Evolutionary conservation across 92 coral and sea anemone genomes (phyloP), one percentile per base, ranked within the genome.

Genomic region (Porites evermanni): DNA sequence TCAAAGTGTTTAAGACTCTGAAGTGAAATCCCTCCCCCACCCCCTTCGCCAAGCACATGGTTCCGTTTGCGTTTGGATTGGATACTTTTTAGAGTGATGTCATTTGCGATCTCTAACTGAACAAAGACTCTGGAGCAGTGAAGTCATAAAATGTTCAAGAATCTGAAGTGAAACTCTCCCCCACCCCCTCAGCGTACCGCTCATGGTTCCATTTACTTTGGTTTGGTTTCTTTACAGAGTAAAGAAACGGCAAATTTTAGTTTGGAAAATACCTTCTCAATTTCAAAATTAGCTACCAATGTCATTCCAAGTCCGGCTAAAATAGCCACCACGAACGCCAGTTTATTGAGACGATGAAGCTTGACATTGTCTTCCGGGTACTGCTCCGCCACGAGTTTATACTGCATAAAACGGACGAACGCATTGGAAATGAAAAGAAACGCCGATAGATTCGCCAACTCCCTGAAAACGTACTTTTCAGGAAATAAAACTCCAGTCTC

Each of bases 401-500:
- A 94, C 71, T 94, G 97, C 97, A 94, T 91, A 24, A 84, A 94
- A 6, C 97, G 89, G n/a, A 94, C 97, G 20, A 87, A 94, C 18
- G 93, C 88, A 32, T 91, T 94, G 21, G 93, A 82, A 53, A 94
- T 92, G 67, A 94, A 94, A 5, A 94, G 86, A 70, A 94, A 94
- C n/a, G 93, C 93, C 0, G 97, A 84, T 29, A 94, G 83, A 51
- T 94, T 94, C 66, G 88, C 79, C 18, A 94, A 72, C 78, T 94
- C 97, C 20, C 97, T 84, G 86, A 94, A 94, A 4, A 91, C 91
- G 72, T 92, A 94, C 70, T 94, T 94, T 66, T 94, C 97, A 9
- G 97, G 97, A 29, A 79, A 89, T 20, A 92, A 70, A n/a, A 92
- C 95, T 32, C 97, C 97, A 2, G 97, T 94, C 74, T 94, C 97